Evolutionary conservation across 1,140 invertebrate genomes (phyloP).

Genomic region (Drosophila lowei): DNA sequence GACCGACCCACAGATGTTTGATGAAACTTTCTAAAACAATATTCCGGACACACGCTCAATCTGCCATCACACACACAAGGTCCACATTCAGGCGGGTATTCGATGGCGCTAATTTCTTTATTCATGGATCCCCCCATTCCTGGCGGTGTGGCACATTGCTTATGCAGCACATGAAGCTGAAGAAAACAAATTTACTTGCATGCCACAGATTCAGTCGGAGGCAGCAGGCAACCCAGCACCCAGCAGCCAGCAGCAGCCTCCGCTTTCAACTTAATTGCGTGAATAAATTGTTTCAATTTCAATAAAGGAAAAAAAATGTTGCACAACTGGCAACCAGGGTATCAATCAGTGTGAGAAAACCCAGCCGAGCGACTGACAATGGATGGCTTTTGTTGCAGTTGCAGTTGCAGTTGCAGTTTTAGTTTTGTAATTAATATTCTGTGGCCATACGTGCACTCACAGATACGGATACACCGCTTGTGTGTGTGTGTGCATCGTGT

Average conservation of each 20-base stretch:
- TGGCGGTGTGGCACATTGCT: slow-evolving; percentile 40
- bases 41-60: background rate
- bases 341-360: slow-evolving; percentile 75
- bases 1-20: no score
- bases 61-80: slow-evolving; percentile 5
- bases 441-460: slow-evolving; percentile 45
- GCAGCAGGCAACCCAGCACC: background rate
- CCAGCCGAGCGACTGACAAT: slow-evolving; percentile 17
- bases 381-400: no score
- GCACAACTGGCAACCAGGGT: slow-evolving; percentile 58
- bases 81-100: slow-evolving; percentile 20
- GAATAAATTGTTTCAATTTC: slow-evolving; percentile 78
- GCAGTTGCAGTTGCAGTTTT: slow-evolving; percentile 46
- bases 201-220: slow-evolving; percentile 65
- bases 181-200: slow-evolving; percentile 76
- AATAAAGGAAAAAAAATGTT: slow-evolving; percentile 66
- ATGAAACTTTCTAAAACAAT: slow-evolving; percentile 31
- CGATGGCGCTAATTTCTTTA: slow-evolving; percentile 73
- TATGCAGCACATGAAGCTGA: slow-evolving; percentile 67
- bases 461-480: background rate
- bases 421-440: slow-evolving; percentile 77
- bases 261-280: slow-evolving; percentile 73
- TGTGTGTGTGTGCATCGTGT: slow-evolving; percentile 37
- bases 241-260: slow-evolving; percentile 14
- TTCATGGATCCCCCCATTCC: slow-evolving; percentile 47